Evolutionary conservation across 2,888 invertebrate species (phyloP).

Genomic region (Volucella bombylans): DNA sequence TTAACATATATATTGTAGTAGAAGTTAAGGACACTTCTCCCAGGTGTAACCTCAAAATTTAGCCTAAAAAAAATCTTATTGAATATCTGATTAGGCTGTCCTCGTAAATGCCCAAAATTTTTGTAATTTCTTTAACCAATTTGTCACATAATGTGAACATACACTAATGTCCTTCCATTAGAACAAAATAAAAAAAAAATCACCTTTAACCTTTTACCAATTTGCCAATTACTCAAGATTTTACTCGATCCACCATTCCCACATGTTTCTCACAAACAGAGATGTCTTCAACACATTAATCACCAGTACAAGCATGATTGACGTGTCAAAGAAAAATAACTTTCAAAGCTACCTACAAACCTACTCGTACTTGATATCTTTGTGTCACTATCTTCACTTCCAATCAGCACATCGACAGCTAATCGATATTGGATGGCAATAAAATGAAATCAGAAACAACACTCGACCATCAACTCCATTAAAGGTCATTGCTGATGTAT

Average conservation of each 20-base stretch:
- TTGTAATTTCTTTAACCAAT: too few species aligned
- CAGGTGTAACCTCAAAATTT: too few species aligned
- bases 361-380: background rate
- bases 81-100: too few species aligned
- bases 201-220: too few species aligned
- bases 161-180: too few species aligned
- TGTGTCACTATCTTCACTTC: constrained; percentile 5
- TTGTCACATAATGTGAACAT: too few species aligned
- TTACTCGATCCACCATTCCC: background rate
- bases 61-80: too few species aligned
- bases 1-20: too few species aligned
- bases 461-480: constrained; percentile 18
- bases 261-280: background rate
- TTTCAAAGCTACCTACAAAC: background rate
- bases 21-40: too few species aligned
- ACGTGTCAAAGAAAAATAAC: constrained; percentile 33
- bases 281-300: constrained; percentile 21
- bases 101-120: too few species aligned
- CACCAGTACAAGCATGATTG: constrained; percentile 26
- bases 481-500: constrained; percentile 16
- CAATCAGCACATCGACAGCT: constrained; percentile 16
- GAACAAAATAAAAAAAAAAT: too few species aligned
- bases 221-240: background rate
- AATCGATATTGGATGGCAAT: constrained; percentile 42
- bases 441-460: constrained; percentile 12